Percentiles rank a stretch among this genome's conserved stretches.
These are phyloP conservation scores for Zaprionus lachaisei DNA, from an alignment of 1,140 invertebrate genomes.

Conservation along the genomic window DNA sequence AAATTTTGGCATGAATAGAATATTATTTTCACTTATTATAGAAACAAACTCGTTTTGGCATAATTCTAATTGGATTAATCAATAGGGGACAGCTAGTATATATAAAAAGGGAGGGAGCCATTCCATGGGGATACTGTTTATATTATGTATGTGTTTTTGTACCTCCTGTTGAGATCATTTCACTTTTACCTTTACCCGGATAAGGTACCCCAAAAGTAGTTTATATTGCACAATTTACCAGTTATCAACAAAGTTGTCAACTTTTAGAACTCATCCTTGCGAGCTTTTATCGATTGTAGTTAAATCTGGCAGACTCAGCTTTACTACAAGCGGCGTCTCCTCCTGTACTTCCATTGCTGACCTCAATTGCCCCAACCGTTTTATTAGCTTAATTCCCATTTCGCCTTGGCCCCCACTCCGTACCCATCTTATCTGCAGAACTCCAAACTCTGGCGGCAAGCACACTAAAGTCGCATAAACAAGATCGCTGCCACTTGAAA, in stretches of 20 bases:
- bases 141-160: too few relatives aligned
- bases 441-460: slow-evolving; percentile 49
- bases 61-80: slow-evolving; percentile 1
- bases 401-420: slow-evolving; percentile 2
- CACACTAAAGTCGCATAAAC: slow-evolving; percentile 67
- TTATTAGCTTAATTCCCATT: slow-evolving; percentile 56
- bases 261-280: slow-evolving; percentile 10
- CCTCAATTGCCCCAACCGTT: slow-evolving; percentile 60
- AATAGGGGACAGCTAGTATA: neutral
- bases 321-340: slow-evolving; percentile 7
- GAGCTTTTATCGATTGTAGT: slow-evolving; percentile 32
- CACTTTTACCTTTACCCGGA: neutral
- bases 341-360: slow-evolving; percentile 20
- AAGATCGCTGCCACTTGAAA: slow-evolving; percentile 77
- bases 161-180: neutral
- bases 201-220: neutral
- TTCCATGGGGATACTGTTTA: neutral
- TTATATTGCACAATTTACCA: neutral
- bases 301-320: slow-evolving; percentile 22
- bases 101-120: neutral
- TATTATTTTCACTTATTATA: slow-evolving; percentile 5
- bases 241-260: slow-evolving; percentile 8
- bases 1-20: slow-evolving; percentile 11
- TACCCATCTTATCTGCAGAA: slow-evolving; percentile 52
- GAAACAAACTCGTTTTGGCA: neutral